Evolutionary conservation across 2,888 invertebrate genomes (phyloP).

Genomic region (Clistopyga incitator): DNA sequence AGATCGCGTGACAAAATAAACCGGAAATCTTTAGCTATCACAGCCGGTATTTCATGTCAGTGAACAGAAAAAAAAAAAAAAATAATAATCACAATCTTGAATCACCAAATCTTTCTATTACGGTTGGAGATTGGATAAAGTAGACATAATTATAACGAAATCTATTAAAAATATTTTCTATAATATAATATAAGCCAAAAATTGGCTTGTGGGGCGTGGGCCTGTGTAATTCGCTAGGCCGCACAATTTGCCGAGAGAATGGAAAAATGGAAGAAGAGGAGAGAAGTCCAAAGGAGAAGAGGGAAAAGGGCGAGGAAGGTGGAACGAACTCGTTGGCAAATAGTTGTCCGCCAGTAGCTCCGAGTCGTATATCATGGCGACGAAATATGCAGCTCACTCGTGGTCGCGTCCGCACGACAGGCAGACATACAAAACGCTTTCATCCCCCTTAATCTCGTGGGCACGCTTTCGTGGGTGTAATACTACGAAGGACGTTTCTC

Average conservation of each 20-base stretch:
- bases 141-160: background rate
- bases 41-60: background rate
- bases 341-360: slow-evolving; percentile 71
- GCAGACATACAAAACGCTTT: slow-evolving; percentile 35
- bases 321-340: slow-evolving; percentile 75
- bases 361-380: slow-evolving; percentile 74
- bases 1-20: slow-evolving; percentile 55
- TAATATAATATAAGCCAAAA: background rate
- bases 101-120: background rate
- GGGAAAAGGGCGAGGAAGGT: background rate
- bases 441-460: slow-evolving; percentile 27
- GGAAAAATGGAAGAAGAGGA: background rate
- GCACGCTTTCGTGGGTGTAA: slow-evolving; percentile 24
- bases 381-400: slow-evolving; percentile 68
- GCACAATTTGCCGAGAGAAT: background rate
- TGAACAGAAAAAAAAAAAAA: too few relatives aligned
- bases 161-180: too few relatives aligned
- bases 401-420: slow-evolving; percentile 28
- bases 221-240: background rate
- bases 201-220: background rate
- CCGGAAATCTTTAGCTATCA: background rate
- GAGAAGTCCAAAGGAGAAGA: background rate
- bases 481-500: slow-evolving; percentile 27
- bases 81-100: background rate
- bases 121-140: background rate